These are phyloP conservation scores for Eulithis prunata DNA, from an alignment of 2,888 invertebrate species.

Conservation along the genomic window DNA sequence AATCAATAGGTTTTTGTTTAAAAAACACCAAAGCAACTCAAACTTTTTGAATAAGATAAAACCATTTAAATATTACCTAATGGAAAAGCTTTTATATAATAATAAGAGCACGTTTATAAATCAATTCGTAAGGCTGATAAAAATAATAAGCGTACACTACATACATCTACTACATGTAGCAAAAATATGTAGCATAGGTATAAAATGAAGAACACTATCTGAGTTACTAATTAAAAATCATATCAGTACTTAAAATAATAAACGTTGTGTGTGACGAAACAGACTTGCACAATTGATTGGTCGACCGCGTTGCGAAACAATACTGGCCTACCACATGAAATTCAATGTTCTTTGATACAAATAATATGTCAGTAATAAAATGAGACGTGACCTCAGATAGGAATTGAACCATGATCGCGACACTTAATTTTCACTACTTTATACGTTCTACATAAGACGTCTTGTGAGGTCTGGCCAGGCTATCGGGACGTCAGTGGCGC, in stretches of 20 bases:
- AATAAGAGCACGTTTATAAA: neutral
- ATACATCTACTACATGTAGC: neutral
- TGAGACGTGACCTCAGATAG: constrained; percentile 78
- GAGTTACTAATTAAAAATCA: constrained; percentile 12
- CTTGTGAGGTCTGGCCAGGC: constrained; percentile 72
- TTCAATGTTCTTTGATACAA: constrained; percentile 78
- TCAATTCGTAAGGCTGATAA: neutral
- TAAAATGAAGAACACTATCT: constrained; percentile 7
- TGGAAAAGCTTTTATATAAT: neutral
- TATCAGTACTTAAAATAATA: constrained; percentile 21
- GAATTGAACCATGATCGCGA: constrained; percentile 69
- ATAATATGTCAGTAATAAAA: constrained; percentile 81
- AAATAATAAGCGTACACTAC: neutral
- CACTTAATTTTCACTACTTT: constrained; percentile 82
- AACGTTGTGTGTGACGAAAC: constrained; percentile 33
- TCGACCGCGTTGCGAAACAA: constrained; percentile 63
- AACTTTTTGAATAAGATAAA: too few species aligned
- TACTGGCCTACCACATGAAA: constrained; percentile 65
- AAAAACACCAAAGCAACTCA: too few species aligned
- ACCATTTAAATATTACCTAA: too few species aligned
- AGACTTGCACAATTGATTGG: constrained; percentile 35
- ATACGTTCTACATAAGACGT: constrained; percentile 72
- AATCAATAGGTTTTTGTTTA: too few species aligned
- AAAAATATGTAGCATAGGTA: neutral
- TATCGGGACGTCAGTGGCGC: constrained; percentile 65